phyloP scores from a whole-genome alignment of 1,140 invertebrate genomes.

The Aradophagus sp. region DNA sequence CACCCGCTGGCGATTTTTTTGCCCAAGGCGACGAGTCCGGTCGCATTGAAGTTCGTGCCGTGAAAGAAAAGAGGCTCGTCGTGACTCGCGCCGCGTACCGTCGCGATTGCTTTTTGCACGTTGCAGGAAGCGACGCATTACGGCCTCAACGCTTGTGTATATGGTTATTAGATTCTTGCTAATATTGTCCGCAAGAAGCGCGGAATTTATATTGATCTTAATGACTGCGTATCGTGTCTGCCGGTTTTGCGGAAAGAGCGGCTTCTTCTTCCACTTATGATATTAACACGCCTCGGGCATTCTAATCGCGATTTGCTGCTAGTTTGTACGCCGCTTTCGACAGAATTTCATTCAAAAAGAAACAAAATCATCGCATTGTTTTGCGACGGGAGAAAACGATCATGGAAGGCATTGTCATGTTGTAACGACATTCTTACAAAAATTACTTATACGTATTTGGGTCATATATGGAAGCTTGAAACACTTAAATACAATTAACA shows the following conservation, averaged over 20 bases:
- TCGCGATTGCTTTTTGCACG: conserved; percentile 41
- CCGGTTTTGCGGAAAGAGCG: conserved; percentile 28
- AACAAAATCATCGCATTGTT: too few relatives aligned
- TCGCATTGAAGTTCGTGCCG: conserved; percentile 55
- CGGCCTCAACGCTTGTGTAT: conserved; percentile 38
- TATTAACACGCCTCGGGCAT: conserved; percentile 16
- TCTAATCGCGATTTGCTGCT: conserved; percentile 14
- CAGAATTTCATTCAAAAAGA: too few relatives aligned
- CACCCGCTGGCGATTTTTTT: conserved; percentile 50
- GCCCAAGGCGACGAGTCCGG: conserved; percentile 45
- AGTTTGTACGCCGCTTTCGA: too few relatives aligned
- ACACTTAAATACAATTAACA: too few relatives aligned
- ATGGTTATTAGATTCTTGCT: conserved; percentile 52
- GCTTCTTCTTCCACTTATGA: conserved; percentile 16
- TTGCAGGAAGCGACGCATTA: conserved; percentile 53
- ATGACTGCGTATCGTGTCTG: conserved; percentile 31
- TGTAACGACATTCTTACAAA: too few relatives aligned
- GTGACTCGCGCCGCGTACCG: conserved; percentile 28
- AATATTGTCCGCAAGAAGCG: conserved; percentile 49
- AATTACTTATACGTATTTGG: too few relatives aligned
- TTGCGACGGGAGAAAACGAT: too few relatives aligned
- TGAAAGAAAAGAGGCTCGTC: conserved; percentile 51
- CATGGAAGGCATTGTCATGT: too few relatives aligned
- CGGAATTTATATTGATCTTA: conserved; percentile 50
- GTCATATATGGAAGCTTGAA: too few relatives aligned